Evolutionary conservation across 2,113 vertebrate species (phyloP).

Genomic region (Centrocercus urophasianus): DNA sequence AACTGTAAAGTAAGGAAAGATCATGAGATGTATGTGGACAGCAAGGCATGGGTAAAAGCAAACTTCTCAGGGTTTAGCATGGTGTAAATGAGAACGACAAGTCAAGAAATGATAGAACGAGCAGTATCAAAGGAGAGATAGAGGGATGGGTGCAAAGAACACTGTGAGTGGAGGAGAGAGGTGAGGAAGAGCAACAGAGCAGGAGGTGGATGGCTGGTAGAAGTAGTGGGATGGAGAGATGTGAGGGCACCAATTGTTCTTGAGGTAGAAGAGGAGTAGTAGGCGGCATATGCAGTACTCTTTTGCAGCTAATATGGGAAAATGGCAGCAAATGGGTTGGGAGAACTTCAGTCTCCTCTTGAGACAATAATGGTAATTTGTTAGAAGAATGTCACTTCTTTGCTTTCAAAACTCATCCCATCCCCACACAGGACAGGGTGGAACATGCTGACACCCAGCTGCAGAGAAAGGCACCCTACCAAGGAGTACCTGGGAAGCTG

Average conservation of each 20-base stretch:
- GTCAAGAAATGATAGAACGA: background rate
- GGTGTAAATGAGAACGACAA: background rate
- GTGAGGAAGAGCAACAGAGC: background rate
- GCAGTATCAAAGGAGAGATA: background rate
- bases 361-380: fast-evolving
- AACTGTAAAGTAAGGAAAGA: background rate
- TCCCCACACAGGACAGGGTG: background rate
- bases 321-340: background rate
- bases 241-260: background rate
- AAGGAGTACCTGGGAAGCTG: background rate
- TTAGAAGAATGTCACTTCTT: background rate
- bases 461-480: background rate
- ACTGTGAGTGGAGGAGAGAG: background rate
- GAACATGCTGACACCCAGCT: background rate
- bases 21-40: background rate
- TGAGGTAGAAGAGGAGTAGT: background rate
- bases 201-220: background rate
- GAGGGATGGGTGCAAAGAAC: background rate
- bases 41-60: background rate
- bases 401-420: background rate
- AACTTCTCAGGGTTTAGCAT: background rate
- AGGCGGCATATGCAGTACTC: background rate
- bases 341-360: background rate
- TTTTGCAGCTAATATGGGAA: fast-evolving
- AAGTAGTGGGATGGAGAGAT: background rate